A percentile compares a stretch with the other conserved stretches of the same genome.
phyloP scores from a whole-genome alignment of 2,797 vertebrate genomes.

The Helicolenus hilgendorfi region DNA sequence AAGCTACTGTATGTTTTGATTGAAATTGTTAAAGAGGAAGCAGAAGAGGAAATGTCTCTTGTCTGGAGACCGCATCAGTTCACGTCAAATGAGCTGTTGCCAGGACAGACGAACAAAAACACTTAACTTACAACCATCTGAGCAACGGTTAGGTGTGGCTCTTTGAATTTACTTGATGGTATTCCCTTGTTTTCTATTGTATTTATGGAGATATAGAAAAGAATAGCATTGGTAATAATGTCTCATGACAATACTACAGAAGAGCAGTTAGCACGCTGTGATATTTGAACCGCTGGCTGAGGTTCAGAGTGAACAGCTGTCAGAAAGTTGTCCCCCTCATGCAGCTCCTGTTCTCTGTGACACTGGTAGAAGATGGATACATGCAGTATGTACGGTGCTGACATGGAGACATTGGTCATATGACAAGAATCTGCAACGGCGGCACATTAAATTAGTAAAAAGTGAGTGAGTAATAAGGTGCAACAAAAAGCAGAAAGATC shows the following conservation, averaged over 20 bases:
- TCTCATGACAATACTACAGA: background rate
- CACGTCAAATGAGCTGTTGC: background rate
- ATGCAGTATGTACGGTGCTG: background rate
- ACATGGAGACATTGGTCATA: constrained; percentile 1
- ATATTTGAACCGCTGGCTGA: constrained; percentile 32
- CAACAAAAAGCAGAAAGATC: background rate
- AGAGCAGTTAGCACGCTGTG: background rate
- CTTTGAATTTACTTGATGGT: background rate
- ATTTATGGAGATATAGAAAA: background rate
- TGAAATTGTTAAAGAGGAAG: background rate
- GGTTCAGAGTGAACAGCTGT: background rate
- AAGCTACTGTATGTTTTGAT: background rate
- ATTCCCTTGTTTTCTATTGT: background rate
- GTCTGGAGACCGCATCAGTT: background rate
- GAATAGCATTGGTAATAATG: background rate
- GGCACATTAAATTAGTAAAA: background rate
- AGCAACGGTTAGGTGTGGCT: background rate
- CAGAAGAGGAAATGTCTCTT: background rate
- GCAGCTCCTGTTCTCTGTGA: constrained; percentile 7
- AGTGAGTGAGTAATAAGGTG: background rate
- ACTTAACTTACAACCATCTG: background rate
- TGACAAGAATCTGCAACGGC: background rate
- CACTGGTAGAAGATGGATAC: background rate
- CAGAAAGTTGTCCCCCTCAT: background rate
- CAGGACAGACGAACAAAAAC: background rate